phyloP scores from a whole-genome alignment of 2,797 vertebrate species.

The Xenops minutus region DNA sequence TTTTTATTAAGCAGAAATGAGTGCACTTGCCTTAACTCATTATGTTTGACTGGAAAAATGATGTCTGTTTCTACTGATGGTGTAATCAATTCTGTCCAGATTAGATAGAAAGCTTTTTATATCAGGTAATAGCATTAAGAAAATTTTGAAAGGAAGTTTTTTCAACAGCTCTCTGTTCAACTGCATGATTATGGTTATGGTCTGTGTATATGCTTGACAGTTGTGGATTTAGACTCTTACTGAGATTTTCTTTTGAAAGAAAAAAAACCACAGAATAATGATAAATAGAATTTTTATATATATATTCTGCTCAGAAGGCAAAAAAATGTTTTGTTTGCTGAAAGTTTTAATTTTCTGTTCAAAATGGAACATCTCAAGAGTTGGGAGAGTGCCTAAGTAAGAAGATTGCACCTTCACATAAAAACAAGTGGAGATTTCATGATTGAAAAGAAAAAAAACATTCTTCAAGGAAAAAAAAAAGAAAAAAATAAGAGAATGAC shows the following conservation, averaged over 20 bases:
- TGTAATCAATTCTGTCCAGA: neutral
- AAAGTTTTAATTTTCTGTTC: neutral
- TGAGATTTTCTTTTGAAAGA: neutral
- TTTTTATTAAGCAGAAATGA: constrained; percentile 7
- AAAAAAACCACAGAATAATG: constrained; percentile 15
- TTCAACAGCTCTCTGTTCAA: neutral
- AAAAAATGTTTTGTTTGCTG: neutral
- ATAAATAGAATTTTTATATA: neutral
- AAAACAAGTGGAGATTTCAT: neutral
- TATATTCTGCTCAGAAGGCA: neutral
- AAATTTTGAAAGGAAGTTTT: neutral
- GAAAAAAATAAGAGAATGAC: neutral
- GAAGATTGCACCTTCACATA: neutral
- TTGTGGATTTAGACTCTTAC: constrained; percentile 18
- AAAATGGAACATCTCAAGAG: neutral
- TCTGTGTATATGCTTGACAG: constrained; percentile 37
- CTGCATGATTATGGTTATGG: constrained; percentile 38
- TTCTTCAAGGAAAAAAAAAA: neutral
- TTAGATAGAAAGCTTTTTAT: neutral
- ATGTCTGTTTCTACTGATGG: neutral
- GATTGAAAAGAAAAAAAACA: neutral
- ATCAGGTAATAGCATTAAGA: neutral
- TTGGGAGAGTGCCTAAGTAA: neutral
- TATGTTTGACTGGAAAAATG: neutral
- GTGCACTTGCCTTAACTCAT: neutral